phyloP scores from a whole-genome alignment of 2,797 vertebrate genomes.

The Artibeus lituratus region DNA sequence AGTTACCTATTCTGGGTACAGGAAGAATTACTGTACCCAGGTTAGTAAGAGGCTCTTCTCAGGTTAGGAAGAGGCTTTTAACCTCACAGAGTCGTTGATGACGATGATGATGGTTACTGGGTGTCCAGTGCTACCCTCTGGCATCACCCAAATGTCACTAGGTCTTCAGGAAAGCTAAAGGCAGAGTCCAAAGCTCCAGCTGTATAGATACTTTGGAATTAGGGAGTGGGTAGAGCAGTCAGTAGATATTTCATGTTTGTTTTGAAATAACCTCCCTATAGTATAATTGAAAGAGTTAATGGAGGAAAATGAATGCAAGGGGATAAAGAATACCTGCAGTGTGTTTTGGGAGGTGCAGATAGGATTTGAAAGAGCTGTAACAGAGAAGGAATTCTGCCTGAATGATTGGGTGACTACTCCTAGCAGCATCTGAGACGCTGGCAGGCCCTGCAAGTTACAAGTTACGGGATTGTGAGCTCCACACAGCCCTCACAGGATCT shows the following conservation, averaged over 20 bases:
- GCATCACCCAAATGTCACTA: not conserved
- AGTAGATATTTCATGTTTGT: not conserved
- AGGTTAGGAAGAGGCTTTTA: not conserved
- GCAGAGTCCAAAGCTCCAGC: not conserved
- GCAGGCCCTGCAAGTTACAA: not conserved
- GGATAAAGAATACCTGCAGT: not conserved
- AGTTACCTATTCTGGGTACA: not conserved
- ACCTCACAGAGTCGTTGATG: fast-evolving
- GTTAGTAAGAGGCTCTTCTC: not conserved
- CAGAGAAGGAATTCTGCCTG: conserved; percentile 22
- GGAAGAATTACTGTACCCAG: not conserved
- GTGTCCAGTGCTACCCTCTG: not conserved
- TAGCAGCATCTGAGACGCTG: not conserved
- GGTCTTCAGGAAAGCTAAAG: not conserved
- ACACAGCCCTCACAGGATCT: not conserved
- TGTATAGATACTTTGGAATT: fast-evolving
- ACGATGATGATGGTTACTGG: fast-evolving
- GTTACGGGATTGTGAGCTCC: not conserved
- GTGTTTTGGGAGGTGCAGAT: not conserved
- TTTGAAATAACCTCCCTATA: not conserved
- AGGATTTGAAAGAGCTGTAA: not conserved
- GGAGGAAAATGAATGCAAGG: not conserved
- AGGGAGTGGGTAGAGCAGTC: not conserved
- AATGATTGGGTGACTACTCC: not conserved
- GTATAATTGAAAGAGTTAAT: not conserved